Evolutionary conservation across 2,113 vertebrate species (phyloP), one percentile per base, ranked within the genome.

Genomic region (Nannobrachium achirus): DNA sequence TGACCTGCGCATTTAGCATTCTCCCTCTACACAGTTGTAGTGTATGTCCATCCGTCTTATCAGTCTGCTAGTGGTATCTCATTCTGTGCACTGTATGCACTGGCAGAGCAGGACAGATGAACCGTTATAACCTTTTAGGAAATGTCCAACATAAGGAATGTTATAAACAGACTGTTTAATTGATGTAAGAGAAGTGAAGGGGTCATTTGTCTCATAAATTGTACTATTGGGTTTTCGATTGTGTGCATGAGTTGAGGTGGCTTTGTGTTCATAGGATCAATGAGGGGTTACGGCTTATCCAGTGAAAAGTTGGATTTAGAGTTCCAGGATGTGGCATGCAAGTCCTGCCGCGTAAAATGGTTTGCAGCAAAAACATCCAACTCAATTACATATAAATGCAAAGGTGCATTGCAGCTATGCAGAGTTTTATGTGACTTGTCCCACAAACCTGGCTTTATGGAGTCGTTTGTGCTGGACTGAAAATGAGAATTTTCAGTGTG

Each of bases 331-430:
- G 49, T 49, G 33, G 63, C 51, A 50, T 11, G 25, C 42, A 67
- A 52, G 41, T 58, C 9, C 7, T 57, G 42, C 50, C 41, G 44
- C 57, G 63, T 66, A 25, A 49, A 7, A 38, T 73, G 67, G 74
- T 80, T 76, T 80, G 71, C 42, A 76, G 66, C 68, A 15, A 65
- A 46, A 14, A 10, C 10, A 39, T 33, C 6, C 20, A 56, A 38
- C 69, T 66, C 75, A 19, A 59, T 73, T 77, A 61, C 79, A 85
- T 79, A 74, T 40, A 80, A 73, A 79, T 68, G 50, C 81, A 76
- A 63, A 13, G 74, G 15, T 66, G 73, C 70, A 84, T 84, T 73
- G 73, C 42, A 73, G 84, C 87, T 88, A 89, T 90, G 89, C 84
- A 89, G 77, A 76, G 84, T 86, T 77, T 76, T 68, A 58, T 49